A percentile compares a stretch with the other conserved stretches of the same genome.
Conservation (phyloP, 2,888 invertebrate genomes). For the Chymomyza caudatula region DNA sequence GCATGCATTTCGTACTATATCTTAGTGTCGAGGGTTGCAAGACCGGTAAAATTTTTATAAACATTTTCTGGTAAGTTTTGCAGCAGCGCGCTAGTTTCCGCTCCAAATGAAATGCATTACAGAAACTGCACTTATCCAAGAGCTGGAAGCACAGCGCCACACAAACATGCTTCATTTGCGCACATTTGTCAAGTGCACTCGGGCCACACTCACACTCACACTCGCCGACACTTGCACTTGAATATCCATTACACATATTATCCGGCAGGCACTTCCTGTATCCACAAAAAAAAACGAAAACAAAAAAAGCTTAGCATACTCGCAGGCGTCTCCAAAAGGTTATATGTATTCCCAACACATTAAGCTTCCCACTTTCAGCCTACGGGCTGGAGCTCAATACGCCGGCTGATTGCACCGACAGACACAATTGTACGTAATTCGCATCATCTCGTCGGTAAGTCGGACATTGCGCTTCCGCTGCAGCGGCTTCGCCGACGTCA, state of each 20-base stretch:
- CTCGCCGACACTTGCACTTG: slow-evolving; percentile 26
- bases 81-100: slow-evolving; percentile 60
- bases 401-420: slow-evolving; percentile 21
- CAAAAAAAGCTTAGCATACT: slow-evolving; percentile 30
- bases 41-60: slow-evolving; percentile 30
- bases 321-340: slow-evolving; percentile 37
- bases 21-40: slow-evolving; percentile 3
- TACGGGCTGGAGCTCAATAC: background rate
- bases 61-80: slow-evolving; percentile 16
- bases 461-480: slow-evolving; percentile 19
- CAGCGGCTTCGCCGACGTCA: background rate
- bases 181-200: slow-evolving; percentile 52
- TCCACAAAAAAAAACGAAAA: background rate
- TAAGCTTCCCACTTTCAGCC: background rate
- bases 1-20: background rate
- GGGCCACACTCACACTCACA: slow-evolving; percentile 19
- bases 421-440: slow-evolving; percentile 47
- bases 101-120: slow-evolving; percentile 67
- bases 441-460: slow-evolving; percentile 33
- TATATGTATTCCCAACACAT: slow-evolving; percentile 22
- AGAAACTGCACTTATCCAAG: slow-evolving; percentile 46
- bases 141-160: slow-evolving; percentile 11
- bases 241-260: slow-evolving; percentile 67
- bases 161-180: slow-evolving; percentile 48
- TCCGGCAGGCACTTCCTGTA: slow-evolving; percentile 62